Evolutionary conservation across 2,888 invertebrate species (phyloP), one percentile per base, ranked within the genome.

Genomic region (Pammene fasciana): DNA sequence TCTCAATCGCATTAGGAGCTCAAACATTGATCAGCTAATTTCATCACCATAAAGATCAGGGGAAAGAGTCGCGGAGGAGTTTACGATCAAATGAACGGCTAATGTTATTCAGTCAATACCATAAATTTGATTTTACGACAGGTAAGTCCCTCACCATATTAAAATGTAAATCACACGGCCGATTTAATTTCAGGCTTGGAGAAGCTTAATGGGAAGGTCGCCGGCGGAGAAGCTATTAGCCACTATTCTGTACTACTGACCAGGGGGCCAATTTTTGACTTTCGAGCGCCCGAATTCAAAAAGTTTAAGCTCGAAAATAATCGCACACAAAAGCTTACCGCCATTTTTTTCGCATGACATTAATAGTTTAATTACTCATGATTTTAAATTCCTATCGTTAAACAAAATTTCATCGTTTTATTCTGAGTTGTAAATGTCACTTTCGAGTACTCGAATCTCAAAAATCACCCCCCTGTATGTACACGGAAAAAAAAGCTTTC

Each of bases 141-240:
- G 90, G 90, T 89, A 85, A 83, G 86, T 86, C 88, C 88, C 90
- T 87, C 79, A 80, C 84, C 86, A 89, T 91, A 90, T 91, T 90
- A 90, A 91, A 90, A 91, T 90, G 90, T 90, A 90, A 91, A 90
- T 91, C 88, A 90, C 88, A 89, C 83, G 87, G 86, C 85, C 87
- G 84, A 89, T 90, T 91, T 90, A 89, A 90, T 91, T 91, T 90
- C 90, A 90, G 86, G 90, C 86, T 87, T 86, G 85, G 86, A 83
- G 85, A 83, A 86, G 81, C 87, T 87, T 86, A 84, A 85, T 82
- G 79, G 74, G 71, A 26, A 26, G 26, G 26, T 26, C 26, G 73
- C 72, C 46, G 16, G 71, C 78, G 77, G 75, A 68, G 68, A 14
- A 8, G 41, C 38, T 18, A 50, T 62, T 62, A 62, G 16, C 62